Evolutionary conservation across 1,140 invertebrate genomes (phyloP), one percentile per base, ranked within the genome.

Genomic region (Nixonia krombeini): DNA sequence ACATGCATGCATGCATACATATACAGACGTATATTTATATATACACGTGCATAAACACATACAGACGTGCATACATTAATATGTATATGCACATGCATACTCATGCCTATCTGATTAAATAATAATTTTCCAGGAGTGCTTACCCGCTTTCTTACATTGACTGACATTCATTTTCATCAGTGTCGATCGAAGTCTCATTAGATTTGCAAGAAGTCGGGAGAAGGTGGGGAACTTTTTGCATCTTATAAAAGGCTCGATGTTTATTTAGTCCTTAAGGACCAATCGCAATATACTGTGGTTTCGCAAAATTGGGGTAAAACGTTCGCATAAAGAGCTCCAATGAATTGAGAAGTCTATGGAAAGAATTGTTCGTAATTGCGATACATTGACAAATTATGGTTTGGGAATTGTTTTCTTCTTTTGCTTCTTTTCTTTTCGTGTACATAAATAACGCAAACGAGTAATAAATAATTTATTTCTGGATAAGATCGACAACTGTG

Each of bases 121-220:
- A 63, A 63, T 63, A 57, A 63, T 69, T 63, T 63, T 26, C 29
- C 23, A 10, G 38, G 13, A 50, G 26, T 49, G 59, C 63, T 69
- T 69, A 63, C 66, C 57, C 33, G 58, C 31, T 62, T 57, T 41
- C 50, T 58, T 13, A 41, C 18, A 25, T 12, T 42, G n/a, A n/a
- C n/a, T 42, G 18, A 35, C 23, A 47, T 47, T 47, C 18, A 33
- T 47, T 35, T 35, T 47, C 29, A 31, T 47, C 21, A 17, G 13
- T 12, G 17, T 10, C 16, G 44, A 33, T 47, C 29, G 29, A 47
- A 47, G 29, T 47, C 44, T 47, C 44, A 9, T 35, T 33, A 21
- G 7, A 47, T 33, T 47, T 8, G 13, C 15, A n/a, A 18, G 10
- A 18, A 47, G 17, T 17, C 35, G n/a, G 4, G 5, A 5, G 5